Conservation (phyloP, 2,888 invertebrate genomes). For the Cryptocheilus praepositus region DNA sequence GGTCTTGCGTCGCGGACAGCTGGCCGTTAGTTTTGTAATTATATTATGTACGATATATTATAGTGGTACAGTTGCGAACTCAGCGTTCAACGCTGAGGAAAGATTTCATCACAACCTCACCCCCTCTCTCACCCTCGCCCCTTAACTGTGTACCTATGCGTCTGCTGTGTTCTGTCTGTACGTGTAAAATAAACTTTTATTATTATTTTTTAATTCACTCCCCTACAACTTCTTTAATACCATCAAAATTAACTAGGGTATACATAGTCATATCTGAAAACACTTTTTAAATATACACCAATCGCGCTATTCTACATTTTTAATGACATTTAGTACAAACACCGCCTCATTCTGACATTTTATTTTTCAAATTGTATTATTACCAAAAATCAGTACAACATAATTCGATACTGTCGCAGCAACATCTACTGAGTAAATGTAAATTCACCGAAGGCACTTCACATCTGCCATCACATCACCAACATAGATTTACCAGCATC, state of each 20-base stretch:
- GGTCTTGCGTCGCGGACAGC: constrained; percentile 36
- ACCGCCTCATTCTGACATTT: too few relatives aligned
- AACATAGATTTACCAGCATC: too few relatives aligned
- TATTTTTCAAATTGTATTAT: too few relatives aligned
- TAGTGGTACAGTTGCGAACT: constrained; percentile 23
- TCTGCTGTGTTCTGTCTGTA: constrained; percentile 61
- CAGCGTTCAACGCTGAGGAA: constrained; percentile 21
- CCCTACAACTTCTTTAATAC: too few relatives aligned
- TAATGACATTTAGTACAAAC: too few relatives aligned
- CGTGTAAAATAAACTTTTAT: constrained; percentile 72
- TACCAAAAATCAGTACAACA: too few relatives aligned
- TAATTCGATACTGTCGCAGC: too few relatives aligned
- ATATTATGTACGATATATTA: constrained; percentile 37
- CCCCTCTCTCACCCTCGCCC: neutral
- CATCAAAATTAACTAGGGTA: too few relatives aligned
- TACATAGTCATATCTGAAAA: neutral
- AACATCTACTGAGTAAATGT: too few relatives aligned
- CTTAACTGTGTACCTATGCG: constrained; percentile 43
- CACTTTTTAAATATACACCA: neutral
- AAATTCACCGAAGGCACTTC: too few relatives aligned
- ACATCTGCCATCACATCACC: too few relatives aligned
- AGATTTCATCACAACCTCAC: constrained; percentile 16
- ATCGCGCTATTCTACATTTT: too few relatives aligned
- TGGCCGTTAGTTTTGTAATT: constrained; percentile 50
- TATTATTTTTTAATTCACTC: constrained; percentile 65